These are phyloP conservation scores for Rhagoletis zephyria DNA, from an alignment of 1,140 invertebrate species.

Conservation along the genomic window DNA sequence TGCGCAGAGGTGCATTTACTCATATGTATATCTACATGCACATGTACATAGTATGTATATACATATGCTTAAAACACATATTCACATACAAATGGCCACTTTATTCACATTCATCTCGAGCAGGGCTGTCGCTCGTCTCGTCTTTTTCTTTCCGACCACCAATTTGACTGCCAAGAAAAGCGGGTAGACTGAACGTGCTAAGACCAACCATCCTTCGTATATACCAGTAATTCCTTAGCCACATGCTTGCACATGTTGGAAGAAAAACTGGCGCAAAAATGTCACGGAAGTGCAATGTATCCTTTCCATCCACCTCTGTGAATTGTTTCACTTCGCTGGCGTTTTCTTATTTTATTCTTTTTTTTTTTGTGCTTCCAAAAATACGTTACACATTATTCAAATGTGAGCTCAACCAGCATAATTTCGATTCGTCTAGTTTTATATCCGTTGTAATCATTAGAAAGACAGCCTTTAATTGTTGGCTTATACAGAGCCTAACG, in stretches of 20 bases:
- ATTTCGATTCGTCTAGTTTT: conserved; percentile 23
- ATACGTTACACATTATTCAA: conserved; percentile 34
- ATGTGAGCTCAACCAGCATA: conserved; percentile 15
- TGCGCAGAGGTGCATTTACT: not conserved
- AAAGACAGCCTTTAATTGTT: not conserved
- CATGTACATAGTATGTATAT: not conserved
- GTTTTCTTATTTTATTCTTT: not conserved
- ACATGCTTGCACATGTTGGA: conserved; percentile 9
- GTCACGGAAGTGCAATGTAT: conserved; percentile 41
- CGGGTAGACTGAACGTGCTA: not conserved
- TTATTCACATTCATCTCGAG: not conserved
- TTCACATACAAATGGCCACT: too few relatives aligned
- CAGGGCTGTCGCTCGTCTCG: not conserved
- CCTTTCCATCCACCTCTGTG: not conserved
- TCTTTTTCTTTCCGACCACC: not conserved
- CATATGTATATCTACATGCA: not conserved
- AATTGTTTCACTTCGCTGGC: not conserved
- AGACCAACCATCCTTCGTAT: not conserved
- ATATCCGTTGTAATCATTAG: conserved; percentile 1
- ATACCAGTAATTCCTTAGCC: not conserved
- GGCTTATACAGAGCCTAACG: not conserved
- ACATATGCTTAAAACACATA: not conserved
- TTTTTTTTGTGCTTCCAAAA: conserved; percentile 1
- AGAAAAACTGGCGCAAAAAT: conserved; percentile 44
- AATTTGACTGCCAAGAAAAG: not conserved